These are phyloP conservation scores for Clunio marinus DNA, from an alignment of 2,888 invertebrate species.

Conservation along the genomic window DNA sequence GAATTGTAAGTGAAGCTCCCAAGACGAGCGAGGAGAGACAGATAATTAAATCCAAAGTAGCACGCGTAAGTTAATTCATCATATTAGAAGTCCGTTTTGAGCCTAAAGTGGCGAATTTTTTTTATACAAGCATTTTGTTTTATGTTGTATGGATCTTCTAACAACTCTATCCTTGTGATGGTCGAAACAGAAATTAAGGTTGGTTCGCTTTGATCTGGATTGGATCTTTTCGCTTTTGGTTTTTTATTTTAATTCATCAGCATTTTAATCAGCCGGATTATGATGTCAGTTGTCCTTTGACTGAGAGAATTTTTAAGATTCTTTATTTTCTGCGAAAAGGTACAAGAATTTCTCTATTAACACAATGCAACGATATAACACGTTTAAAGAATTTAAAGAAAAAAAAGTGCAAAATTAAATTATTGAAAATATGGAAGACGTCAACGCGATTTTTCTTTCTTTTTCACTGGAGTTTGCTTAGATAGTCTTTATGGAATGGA, in stretches of 20 bases:
- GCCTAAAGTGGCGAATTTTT: neutral
- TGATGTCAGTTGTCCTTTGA: constrained; percentile 23
- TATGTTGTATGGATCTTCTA: neutral
- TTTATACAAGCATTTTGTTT: constrained; percentile 10
- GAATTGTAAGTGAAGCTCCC: neutral
- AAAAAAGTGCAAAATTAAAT: too few relatives aligned
- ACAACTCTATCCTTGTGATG: neutral
- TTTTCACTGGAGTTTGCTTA: constrained; percentile 7
- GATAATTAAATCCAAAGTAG: neutral
- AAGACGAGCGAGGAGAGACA: neutral
- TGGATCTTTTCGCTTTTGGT: constrained; percentile 18
- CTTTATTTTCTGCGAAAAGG: neutral
- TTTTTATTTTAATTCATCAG: constrained; percentile 26
- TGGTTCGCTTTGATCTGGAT: constrained; percentile 22
- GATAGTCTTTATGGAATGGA: neutral
- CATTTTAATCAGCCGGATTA: constrained; percentile 25
- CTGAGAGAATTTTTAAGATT: constrained; percentile 16
- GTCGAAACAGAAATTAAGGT: constrained; percentile 30
- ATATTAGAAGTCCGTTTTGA: neutral
- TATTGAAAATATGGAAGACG: too few relatives aligned
- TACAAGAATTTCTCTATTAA: neutral
- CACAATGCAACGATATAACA: too few relatives aligned
- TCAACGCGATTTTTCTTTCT: too few relatives aligned
- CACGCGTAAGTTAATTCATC: neutral
- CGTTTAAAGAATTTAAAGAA: too few relatives aligned